Conservation (phyloP, 2,888 invertebrate species). For the Cataglyphis cursor region DNA sequence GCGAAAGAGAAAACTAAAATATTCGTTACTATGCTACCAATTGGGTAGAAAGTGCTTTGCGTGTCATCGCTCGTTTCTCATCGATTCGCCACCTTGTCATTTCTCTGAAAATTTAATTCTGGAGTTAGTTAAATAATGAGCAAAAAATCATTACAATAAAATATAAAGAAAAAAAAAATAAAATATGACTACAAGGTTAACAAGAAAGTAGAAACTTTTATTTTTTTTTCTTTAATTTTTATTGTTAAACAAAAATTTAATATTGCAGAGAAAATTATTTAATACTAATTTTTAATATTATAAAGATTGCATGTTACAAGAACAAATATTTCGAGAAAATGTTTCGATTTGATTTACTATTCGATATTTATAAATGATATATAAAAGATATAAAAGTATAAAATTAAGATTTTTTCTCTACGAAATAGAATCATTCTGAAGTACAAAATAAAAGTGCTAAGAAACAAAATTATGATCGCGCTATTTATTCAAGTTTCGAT, state of each 20-base stretch:
- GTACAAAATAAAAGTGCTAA: background rate
- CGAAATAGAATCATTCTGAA: background rate
- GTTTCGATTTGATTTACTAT: background rate
- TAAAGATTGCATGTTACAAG: background rate
- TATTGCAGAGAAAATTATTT: background rate
- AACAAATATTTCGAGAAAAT: slow-evolving; percentile 15
- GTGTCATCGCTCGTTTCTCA: slow-evolving; percentile 4
- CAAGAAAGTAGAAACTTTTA: background rate
- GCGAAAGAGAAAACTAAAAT: background rate
- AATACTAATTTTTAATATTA: background rate
- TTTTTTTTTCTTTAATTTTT: background rate
- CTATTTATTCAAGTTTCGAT: background rate
- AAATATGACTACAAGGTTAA: background rate
- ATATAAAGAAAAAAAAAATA: background rate
- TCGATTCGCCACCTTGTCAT: background rate
- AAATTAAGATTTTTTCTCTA: background rate
- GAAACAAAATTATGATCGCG: background rate
- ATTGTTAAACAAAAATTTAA: background rate
- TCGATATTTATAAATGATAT: background rate
- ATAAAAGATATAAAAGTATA: background rate
- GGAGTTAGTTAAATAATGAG: background rate
- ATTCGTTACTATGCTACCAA: background rate
- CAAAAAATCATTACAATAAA: background rate
- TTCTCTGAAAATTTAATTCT: slow-evolving; percentile 9
- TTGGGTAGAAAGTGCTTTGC: background rate